Conservation (phyloP, 2,797 vertebrate species). For the Myotis planiceps region DNA sequence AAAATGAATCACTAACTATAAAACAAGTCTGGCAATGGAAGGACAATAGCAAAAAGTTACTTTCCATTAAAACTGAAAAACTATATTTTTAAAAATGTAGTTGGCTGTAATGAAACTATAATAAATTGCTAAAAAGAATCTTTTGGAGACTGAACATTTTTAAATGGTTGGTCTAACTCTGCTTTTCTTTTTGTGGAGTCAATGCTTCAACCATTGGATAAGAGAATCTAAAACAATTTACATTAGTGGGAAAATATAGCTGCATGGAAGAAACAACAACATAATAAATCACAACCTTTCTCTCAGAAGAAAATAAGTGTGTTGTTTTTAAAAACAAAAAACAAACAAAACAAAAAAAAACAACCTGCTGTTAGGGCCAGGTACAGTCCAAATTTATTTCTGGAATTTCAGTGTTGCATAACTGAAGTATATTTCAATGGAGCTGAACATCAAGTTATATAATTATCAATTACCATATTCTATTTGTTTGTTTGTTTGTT, state of each 20-base stretch:
- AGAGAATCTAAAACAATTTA: slow-evolving; percentile 56
- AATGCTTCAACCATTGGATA: background rate
- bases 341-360: background rate
- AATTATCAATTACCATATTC: slow-evolving; percentile 46
- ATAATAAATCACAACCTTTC: slow-evolving; percentile 26
- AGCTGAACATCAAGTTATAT: slow-evolving; percentile 41
- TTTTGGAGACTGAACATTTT: background rate
- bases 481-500: background rate
- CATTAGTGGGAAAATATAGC: background rate
- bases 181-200: background rate
- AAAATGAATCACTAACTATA: background rate
- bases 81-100: background rate
- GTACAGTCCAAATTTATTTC: slow-evolving; percentile 30
- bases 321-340: background rate
- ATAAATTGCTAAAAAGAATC: background rate
- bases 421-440: slow-evolving; percentile 57
- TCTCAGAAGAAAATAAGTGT: background rate
- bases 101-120: background rate
- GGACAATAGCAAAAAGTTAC: background rate
- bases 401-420: slow-evolving; percentile 50
- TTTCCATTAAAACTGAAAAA: background rate
- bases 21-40: background rate
- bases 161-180: background rate
- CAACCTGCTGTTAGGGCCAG: background rate
- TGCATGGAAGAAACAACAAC: background rate